Evolutionary conservation across 2,113 vertebrate genomes (phyloP), one percentile per base, ranked within the genome.

Genomic region (Periophthalmus modestus): DNA sequence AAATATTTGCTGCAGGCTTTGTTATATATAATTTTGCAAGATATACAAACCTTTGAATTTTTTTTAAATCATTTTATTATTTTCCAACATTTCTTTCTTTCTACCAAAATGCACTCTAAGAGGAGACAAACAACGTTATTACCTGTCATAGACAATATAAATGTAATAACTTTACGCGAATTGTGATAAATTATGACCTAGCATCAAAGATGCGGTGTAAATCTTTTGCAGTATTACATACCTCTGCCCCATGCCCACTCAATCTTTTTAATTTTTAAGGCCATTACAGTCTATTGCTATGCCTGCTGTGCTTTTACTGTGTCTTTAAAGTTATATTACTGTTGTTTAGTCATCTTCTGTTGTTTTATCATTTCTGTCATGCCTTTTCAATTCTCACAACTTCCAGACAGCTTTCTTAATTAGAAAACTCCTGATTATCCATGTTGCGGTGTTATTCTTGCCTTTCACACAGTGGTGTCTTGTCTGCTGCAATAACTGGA

Each of bases 361-460:
- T 52, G 16, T 52, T 52, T 52, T 19, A 52, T 52, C 1, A 52
- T 52, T 52, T 19, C 61, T 43, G 18, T 66, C 50, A 28, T 68
- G 58, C 36, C 48, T 24, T 43, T 61, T 47, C 28, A 76, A 69
- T 75, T 36, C 36, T 69, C 66, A 54, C 54, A 54, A 66, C 54
- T 58, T 55, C 58, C 72, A 24, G 14, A 58, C 52, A 80, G 82
- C 74, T 81, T 83, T 80, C 50, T 78, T 59, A 55, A 79, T 74
- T 72, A 80, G 63, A 82, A 82, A 80, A 74, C 63, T 24, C 84
- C 77, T 78, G 82, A 84, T 80, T 73, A 75, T 34, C 14, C 15
- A 21, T 65, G 24, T 80, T 72, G 39, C 21, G 57, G 52, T 84
- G 77, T 77, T 68, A 71, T 82, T 73, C 83, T n/a, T 57, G 72